These are phyloP conservation scores for Caenorhabditis latens DNA, from an alignment of 1,140 invertebrate species.

Conservation along the genomic window DNA sequence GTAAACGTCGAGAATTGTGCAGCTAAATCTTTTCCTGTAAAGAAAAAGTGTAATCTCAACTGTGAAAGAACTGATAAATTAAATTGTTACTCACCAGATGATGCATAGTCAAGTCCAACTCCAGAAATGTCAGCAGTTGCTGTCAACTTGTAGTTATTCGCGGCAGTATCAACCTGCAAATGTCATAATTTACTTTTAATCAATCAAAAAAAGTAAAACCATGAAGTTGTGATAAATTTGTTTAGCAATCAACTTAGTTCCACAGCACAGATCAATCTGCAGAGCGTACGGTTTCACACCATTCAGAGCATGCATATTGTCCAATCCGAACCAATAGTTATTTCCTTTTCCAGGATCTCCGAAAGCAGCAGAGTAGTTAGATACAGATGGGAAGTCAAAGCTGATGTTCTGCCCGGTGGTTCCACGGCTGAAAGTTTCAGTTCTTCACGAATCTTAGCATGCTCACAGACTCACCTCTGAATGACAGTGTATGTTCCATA, in stretches of 20 bases:
- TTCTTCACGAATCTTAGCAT: neutral
- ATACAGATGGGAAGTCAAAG: neutral
- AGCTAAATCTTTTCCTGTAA: neutral
- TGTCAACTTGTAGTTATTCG: neutral
- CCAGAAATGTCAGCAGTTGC: neutral
- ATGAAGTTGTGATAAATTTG: conserved; percentile 23
- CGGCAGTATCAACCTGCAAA: neutral
- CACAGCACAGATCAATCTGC: conserved; percentile 10
- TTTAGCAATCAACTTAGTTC: neutral
- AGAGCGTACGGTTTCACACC: neutral
- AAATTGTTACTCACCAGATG: too few species aligned
- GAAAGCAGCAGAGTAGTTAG: neutral
- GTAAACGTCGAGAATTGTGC: neutral
- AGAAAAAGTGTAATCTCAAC: too few species aligned
- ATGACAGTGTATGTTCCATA: conserved; percentile 23
- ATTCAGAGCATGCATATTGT: neutral
- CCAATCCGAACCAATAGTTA: conserved; percentile 37
- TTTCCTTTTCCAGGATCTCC: conserved; percentile 14
- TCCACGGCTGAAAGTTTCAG: neutral
- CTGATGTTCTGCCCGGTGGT: neutral
- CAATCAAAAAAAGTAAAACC: neutral
- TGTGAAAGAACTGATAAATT: neutral
- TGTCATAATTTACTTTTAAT: neutral
- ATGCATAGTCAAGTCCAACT: neutral
- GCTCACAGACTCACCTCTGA: neutral